Percentiles rank a stretch among this genome's conserved stretches.
These are phyloP conservation scores for Myotis planiceps DNA, from an alignment of 2,797 vertebrate species.

Conservation along the genomic window DNA sequence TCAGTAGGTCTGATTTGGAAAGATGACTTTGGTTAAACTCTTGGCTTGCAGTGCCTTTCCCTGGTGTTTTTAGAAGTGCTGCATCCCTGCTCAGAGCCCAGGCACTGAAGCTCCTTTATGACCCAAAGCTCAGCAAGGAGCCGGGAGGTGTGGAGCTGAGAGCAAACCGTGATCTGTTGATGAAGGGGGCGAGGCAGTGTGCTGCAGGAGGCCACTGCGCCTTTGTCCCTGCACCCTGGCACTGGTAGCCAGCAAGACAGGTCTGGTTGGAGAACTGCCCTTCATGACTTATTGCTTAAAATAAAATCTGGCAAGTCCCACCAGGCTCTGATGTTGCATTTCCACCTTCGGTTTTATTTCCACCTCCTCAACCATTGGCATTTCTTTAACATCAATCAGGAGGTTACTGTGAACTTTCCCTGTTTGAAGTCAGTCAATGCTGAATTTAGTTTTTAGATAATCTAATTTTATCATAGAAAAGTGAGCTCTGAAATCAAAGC, in stretches of 20 bases:
- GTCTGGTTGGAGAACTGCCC: neutral
- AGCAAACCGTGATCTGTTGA: neutral
- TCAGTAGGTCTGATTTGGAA: neutral
- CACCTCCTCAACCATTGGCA: neutral
- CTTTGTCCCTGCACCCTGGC: neutral
- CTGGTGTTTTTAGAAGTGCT: neutral
- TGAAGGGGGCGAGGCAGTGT: accelerated
- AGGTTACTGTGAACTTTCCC: neutral
- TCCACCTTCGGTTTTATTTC: neutral
- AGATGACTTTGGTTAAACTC: neutral
- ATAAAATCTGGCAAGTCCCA: neutral
- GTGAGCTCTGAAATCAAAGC: slow-evolving; percentile 40
- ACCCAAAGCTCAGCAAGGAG: neutral
- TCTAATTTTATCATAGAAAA: slow-evolving; percentile 50
- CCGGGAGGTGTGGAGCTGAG: neutral
- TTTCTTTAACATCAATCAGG: slow-evolving; percentile 30
- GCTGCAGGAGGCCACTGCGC: accelerated
- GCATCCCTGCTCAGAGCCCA: neutral
- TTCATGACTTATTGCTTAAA: neutral
- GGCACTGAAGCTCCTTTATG: neutral
- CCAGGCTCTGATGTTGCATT: neutral
- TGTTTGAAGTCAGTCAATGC: neutral
- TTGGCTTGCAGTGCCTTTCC: neutral
- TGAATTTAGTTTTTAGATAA: slow-evolving; percentile 47
- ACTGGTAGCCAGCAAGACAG: neutral